A percentile compares a stretch with the other conserved stretches of the same genome.
Evolutionary conservation across 2,113 vertebrate species (phyloP).

Genomic region (Ursus arctos): DNA sequence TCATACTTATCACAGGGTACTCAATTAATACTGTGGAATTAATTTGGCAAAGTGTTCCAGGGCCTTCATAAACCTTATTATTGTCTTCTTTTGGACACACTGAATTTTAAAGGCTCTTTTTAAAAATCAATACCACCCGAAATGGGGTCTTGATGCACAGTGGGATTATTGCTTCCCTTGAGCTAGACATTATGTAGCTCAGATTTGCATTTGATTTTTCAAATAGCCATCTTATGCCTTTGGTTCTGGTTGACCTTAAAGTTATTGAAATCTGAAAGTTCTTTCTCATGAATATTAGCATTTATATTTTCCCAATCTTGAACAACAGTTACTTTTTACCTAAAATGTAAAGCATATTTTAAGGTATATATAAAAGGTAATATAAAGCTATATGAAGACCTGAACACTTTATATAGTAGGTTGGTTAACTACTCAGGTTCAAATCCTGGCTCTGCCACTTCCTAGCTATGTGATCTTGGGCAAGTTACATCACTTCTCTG

Average conservation of each 20-base stretch:
- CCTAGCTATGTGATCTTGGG: not conserved
- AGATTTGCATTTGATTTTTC: not conserved
- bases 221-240: not conserved
- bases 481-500: not conserved
- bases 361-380: not conserved
- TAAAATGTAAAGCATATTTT: not conserved
- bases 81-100: not conserved
- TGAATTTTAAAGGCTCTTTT: not conserved
- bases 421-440: not conserved
- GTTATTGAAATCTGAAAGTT: slow-evolving; percentile 10
- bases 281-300: slow-evolving; percentile 9
- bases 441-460: not conserved
- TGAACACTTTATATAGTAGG: not conserved
- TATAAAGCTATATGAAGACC: not conserved
- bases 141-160: not conserved
- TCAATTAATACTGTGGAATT: not conserved
- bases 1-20: not conserved
- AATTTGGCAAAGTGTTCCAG: not conserved
- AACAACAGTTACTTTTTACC: slow-evolving; percentile 16
- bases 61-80: not conserved
- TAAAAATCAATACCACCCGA: not conserved
- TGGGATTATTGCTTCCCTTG: not conserved
- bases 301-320: not conserved
- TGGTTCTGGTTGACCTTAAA: slow-evolving; percentile 7
- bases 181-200: not conserved